Conservation (phyloP, 2,888 invertebrate genomes). For the Acanthosepion pharaonis region DNA sequence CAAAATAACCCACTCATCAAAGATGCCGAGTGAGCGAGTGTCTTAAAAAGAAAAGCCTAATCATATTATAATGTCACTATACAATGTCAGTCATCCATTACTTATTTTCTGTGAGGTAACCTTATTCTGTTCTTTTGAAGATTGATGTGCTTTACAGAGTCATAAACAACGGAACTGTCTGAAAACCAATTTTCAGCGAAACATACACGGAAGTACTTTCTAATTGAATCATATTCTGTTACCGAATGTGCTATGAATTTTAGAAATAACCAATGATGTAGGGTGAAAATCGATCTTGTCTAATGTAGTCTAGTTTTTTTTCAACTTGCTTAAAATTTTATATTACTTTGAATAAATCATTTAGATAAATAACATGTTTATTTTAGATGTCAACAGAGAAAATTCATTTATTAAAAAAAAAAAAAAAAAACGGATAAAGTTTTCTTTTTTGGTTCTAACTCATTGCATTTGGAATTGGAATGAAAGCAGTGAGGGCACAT, state of each 20-base stretch:
- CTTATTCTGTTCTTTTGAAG: neutral
- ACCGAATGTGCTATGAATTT: neutral
- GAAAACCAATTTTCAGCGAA: neutral
- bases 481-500: too few relatives aligned
- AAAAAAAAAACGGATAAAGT: too few relatives aligned
- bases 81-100: conserved; percentile 6
- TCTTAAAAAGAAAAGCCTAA: neutral
- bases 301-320: neutral
- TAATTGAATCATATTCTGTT: conserved; percentile 8
- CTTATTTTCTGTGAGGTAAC: neutral
- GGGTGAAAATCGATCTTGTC: neutral
- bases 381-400: neutral
- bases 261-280: neutral
- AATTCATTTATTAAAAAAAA: neutral
- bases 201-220: conserved; percentile 11
- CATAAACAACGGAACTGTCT: conserved; percentile 18
- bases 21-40: neutral
- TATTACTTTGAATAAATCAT: neutral
- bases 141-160: neutral
- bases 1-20: neutral
- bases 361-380: neutral
- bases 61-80: neutral
- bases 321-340: neutral
- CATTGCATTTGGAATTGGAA: too few relatives aligned
- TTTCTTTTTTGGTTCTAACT: too few relatives aligned